Conservation (phyloP, 2,888 invertebrate species). For the Malachius bipustulatus region DNA sequence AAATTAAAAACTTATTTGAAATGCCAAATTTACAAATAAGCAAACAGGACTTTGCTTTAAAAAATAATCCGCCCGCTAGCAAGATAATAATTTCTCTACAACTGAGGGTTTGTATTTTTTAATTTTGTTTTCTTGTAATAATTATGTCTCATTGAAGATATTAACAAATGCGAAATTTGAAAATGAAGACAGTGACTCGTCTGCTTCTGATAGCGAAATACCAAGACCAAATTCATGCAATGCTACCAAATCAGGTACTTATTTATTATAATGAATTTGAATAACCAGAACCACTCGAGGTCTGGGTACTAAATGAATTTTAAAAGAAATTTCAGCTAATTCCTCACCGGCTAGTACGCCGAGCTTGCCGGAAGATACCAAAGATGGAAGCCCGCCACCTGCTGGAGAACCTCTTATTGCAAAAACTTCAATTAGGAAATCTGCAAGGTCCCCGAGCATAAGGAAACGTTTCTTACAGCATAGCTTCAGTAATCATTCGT, state of each 20-base stretch:
- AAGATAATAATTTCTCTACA: conserved; percentile 63
- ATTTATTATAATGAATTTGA: too few relatives aligned
- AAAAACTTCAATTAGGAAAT: too few relatives aligned
- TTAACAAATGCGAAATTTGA: conserved; percentile 25
- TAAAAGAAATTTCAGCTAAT: too few relatives aligned
- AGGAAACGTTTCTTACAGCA: neutral
- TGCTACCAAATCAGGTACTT: too few relatives aligned
- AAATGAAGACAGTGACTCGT: conserved; percentile 20
- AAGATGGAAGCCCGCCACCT: too few relatives aligned
- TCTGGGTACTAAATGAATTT: too few relatives aligned
- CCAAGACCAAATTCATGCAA: conserved; percentile 16
- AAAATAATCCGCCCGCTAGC: conserved; percentile 60
- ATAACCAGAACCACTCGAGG: too few relatives aligned
- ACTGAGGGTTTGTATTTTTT: conserved; percentile 45
- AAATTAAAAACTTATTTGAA: conserved; percentile 52
- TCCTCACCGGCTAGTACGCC: too few relatives aligned
- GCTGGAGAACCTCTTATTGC: too few relatives aligned
- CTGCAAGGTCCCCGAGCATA: too few relatives aligned
- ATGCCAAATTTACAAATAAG: conserved; percentile 57
- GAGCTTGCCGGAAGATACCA: too few relatives aligned
- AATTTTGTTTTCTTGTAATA: neutral
- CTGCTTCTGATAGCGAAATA: conserved; percentile 20
- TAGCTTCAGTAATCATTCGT: neutral
- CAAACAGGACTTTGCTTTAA: conserved; percentile 62
- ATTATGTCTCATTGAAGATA: conserved; percentile 21